Evolutionary conservation across 2,113 vertebrate species (phyloP).

Genomic region (Cebus imitator): DNA sequence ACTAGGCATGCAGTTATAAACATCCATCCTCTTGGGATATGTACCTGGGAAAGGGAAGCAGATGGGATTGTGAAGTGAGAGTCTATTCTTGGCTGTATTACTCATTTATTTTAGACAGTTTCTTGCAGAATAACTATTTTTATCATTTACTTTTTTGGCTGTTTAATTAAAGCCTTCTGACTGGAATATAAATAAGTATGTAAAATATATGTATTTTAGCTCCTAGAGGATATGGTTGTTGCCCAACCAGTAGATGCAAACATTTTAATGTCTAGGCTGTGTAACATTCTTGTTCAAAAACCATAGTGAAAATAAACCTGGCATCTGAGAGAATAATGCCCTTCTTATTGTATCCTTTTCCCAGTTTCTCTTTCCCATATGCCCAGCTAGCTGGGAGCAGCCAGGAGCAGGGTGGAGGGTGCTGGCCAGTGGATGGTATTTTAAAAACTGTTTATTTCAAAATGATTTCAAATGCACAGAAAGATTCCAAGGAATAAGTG

Average conservation of each 20-base stretch:
- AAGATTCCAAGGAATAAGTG: background rate
- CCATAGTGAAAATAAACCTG: background rate
- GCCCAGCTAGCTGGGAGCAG: background rate
- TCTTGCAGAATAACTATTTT: slow-evolving; percentile 45
- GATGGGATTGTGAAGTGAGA: slow-evolving; percentile 36
- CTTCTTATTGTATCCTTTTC: background rate
- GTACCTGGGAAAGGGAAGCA: slow-evolving; percentile 57
- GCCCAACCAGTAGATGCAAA: background rate
- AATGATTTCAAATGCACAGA: slow-evolving; percentile 16
- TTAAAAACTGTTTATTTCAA: background rate
- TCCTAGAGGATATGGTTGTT: slow-evolving; percentile 16
- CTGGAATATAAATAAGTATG: slow-evolving; percentile 24
- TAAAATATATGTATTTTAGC: slow-evolving; percentile 28
- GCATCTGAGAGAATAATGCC: background rate
- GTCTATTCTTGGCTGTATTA: slow-evolving; percentile 25
- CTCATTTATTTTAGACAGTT: slow-evolving; percentile 52
- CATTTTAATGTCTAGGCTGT: background rate
- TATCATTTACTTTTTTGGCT: slow-evolving; percentile 33
- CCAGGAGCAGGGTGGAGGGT: background rate
- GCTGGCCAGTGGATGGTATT: background rate
- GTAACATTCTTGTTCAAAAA: background rate
- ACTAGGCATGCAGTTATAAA: background rate
- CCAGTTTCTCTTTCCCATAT: background rate
- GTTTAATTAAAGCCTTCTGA: slow-evolving; percentile 53
- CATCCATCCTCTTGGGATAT: background rate